Evolutionary conservation across 2,113 vertebrate species (phyloP).

Genomic region (Loxodonta africana): DNA sequence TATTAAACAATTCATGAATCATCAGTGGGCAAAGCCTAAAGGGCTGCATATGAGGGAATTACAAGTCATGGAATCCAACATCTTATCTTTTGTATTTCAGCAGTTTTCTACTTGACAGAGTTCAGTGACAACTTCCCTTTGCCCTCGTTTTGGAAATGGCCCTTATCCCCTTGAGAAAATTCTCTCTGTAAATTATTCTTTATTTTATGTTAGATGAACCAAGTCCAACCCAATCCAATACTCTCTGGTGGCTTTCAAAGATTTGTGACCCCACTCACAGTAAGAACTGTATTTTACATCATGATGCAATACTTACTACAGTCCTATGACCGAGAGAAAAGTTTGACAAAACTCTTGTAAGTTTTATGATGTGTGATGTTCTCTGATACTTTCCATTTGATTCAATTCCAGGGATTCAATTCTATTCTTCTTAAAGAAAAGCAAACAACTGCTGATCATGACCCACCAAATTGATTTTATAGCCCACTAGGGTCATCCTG

Average conservation of each 20-base stretch:
- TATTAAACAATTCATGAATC: conserved; percentile 2
- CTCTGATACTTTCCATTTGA: conserved; percentile 46
- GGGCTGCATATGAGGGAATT: not conserved
- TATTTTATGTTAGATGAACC: conserved; percentile 45
- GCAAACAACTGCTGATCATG: not conserved
- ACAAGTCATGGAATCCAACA: not conserved
- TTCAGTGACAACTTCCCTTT: conserved; percentile 49
- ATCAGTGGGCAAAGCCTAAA: not conserved
- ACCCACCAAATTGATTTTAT: conserved; percentile 56
- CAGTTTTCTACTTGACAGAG: not conserved
- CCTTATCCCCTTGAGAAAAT: not conserved
- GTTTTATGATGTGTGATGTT: conserved; percentile 18
- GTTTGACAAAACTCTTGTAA: conserved; percentile 42
- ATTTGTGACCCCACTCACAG: conserved; percentile 4
- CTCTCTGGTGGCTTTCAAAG: not conserved
- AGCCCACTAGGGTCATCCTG: conserved; percentile 17
- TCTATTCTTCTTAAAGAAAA: not conserved
- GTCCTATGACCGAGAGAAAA: conserved; percentile 37
- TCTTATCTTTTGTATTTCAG: not conserved
- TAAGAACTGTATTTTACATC: conserved; percentile 60
- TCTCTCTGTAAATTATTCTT: conserved; percentile 61
- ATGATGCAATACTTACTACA: not conserved
- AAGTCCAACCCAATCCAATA: conserved; percentile 10
- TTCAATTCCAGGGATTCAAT: conserved; percentile 29
- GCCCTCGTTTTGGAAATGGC: not conserved